phyloP scores from a whole-genome alignment of 2,113 vertebrate species.

The Chunga burmeisteri region DNA sequence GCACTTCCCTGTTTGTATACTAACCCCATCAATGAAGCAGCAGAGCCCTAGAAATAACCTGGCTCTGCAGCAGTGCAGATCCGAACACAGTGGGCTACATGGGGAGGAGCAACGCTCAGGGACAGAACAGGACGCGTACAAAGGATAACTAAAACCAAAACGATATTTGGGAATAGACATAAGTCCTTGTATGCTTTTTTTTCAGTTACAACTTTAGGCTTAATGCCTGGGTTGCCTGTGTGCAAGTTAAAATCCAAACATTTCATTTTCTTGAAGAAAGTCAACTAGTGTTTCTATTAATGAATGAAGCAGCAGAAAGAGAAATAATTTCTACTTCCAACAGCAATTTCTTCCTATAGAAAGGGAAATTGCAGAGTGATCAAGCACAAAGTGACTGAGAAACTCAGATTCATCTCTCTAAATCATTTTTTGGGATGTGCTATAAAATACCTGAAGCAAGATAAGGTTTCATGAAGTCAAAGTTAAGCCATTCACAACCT shows the following conservation, averaged over 20 bases:
- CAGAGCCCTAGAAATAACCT: background rate
- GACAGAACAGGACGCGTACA: background rate
- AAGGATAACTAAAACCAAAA: background rate
- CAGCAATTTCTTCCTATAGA: background rate
- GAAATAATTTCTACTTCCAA: background rate
- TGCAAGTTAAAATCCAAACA: background rate
- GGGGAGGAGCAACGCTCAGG: background rate
- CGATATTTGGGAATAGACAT: accelerated
- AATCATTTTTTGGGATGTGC: background rate
- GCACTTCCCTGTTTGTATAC: background rate
- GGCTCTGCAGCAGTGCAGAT: background rate
- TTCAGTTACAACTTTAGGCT: background rate
- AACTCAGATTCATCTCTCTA: background rate
- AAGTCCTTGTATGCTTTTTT: background rate
- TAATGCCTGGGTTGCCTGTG: background rate
- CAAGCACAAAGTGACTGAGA: background rate
- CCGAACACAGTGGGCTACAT: accelerated
- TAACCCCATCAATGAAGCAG: background rate
- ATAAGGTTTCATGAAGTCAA: background rate
- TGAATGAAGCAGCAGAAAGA: background rate
- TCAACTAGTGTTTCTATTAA: background rate
- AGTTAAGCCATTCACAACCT: background rate
- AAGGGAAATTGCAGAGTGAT: background rate
- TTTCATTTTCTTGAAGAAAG: background rate
- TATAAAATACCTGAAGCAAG: background rate